phyloP scores from a whole-genome alignment of 2,797 vertebrate species.

The Platyrinchus mystaceus region DNA sequence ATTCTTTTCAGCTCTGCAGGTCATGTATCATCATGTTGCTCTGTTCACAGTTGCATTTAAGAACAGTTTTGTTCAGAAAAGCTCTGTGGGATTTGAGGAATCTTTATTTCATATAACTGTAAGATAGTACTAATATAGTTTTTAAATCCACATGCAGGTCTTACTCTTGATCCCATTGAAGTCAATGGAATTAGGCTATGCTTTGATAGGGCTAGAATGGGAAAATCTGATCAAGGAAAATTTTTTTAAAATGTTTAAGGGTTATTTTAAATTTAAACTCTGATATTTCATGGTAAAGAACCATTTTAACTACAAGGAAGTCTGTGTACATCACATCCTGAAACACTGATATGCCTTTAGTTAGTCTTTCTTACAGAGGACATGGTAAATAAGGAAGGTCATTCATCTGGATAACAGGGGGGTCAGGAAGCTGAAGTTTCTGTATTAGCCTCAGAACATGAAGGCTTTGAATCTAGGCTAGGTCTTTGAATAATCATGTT shows the following conservation, averaged over 20 bases:
- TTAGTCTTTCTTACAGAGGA: background rate
- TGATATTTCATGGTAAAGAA: background rate
- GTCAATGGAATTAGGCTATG: background rate
- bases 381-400: background rate
- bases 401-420: rapidly evolving
- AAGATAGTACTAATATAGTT: background rate
- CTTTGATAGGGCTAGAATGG: background rate
- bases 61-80: background rate
- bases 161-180: background rate
- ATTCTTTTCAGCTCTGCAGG: background rate
- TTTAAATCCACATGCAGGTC: background rate
- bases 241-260: background rate
- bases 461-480: background rate
- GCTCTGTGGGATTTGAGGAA: background rate
- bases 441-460: background rate
- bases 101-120: background rate
- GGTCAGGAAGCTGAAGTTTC: background rate
- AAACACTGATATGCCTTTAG: background rate
- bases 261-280: background rate
- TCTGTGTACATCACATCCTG: background rate
- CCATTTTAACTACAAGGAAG: background rate
- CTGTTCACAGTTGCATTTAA: background rate
- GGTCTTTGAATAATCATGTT: background rate
- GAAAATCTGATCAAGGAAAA: background rate
- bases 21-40: background rate